Conservation (phyloP, 2,113 vertebrate genomes). For the Nothobranchius kuhntae region DNA sequence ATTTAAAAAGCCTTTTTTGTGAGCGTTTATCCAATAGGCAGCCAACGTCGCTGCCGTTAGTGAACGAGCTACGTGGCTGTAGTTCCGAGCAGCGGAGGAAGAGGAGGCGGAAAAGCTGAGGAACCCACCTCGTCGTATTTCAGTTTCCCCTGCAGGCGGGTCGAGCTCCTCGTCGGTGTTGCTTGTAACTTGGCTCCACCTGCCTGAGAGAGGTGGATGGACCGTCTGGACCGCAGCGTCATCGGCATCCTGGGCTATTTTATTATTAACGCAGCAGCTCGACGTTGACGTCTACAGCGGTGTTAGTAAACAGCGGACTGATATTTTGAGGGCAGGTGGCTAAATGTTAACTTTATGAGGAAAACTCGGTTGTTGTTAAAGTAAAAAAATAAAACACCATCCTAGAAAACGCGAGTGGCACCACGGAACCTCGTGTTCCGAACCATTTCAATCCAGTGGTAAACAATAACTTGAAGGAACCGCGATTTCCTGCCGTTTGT, state of each 20-base stretch:
- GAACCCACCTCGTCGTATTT: constrained; percentile 50
- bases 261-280: constrained; percentile 14
- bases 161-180: constrained; percentile 7
- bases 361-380: too few species aligned
- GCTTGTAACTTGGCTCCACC: not conserved
- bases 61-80: constrained; percentile 67
- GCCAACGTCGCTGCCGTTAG: constrained; percentile 23
- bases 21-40: not conserved
- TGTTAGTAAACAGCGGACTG: not conserved
- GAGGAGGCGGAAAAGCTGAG: constrained; percentile 68
- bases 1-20: too few species aligned
- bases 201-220: not conserved
- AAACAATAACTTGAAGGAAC: constrained; percentile 73
- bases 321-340: too few species aligned
- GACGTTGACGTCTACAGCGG: not conserved
- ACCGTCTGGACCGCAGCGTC: constrained; percentile 48
- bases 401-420: not conserved
- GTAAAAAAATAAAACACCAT: too few species aligned
- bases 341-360: too few species aligned
- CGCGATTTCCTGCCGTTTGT: constrained; percentile 67
- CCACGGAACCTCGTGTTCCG: too few species aligned
- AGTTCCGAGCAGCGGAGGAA: constrained; percentile 50
- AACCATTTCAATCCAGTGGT: not conserved
- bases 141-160: constrained; percentile 12
- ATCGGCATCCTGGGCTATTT: constrained; percentile 53